Conservation (phyloP, 2,888 invertebrate species). For the Thecocarcelia acutangulata region DNA sequence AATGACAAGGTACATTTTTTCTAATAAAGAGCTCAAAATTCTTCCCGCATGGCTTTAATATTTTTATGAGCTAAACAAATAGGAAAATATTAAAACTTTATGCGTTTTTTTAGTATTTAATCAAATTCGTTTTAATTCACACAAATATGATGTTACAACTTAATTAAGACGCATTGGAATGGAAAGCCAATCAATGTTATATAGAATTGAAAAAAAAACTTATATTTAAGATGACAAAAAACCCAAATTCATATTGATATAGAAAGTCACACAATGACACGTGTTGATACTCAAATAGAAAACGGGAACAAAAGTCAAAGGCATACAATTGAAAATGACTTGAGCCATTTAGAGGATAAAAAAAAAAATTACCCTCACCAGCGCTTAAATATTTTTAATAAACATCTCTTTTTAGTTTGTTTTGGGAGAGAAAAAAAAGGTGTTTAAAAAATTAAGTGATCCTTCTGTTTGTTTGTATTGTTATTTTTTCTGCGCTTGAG, state of each 20-base stretch:
- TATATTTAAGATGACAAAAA: conserved; percentile 3
- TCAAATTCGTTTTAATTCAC: conserved; percentile 56
- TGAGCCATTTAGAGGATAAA: conserved; percentile 80
- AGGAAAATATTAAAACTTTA: not conserved
- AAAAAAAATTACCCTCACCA: conserved; percentile 76
- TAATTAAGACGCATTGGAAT: conserved; percentile 63
- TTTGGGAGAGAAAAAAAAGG: conserved; percentile 44
- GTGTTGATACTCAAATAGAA: conserved; percentile 70
- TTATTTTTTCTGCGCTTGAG: not conserved
- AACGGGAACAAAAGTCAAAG: conserved; percentile 34
- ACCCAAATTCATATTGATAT: conserved; percentile 52
- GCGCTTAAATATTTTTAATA: conserved; percentile 29
- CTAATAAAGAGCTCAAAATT: conserved; percentile 18
- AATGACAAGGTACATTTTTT: conserved; percentile 55
- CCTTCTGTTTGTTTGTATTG: conserved; percentile 13
- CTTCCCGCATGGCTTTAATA: conserved; percentile 57
- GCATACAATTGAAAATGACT: conserved; percentile 72
- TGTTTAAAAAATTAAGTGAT: conserved; percentile 53
- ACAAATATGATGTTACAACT: conserved; percentile 68
- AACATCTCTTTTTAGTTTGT: conserved; percentile 4
- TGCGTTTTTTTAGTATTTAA: conserved; percentile 39
- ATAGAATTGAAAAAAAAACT: not conserved
- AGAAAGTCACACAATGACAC: conserved; percentile 72
- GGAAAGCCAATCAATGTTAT: conserved; percentile 25
- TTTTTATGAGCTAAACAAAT: conserved; percentile 38